Evolutionary conservation across 2,797 vertebrate species (phyloP).

Genomic region (Poeciliopsis infans): DNA sequence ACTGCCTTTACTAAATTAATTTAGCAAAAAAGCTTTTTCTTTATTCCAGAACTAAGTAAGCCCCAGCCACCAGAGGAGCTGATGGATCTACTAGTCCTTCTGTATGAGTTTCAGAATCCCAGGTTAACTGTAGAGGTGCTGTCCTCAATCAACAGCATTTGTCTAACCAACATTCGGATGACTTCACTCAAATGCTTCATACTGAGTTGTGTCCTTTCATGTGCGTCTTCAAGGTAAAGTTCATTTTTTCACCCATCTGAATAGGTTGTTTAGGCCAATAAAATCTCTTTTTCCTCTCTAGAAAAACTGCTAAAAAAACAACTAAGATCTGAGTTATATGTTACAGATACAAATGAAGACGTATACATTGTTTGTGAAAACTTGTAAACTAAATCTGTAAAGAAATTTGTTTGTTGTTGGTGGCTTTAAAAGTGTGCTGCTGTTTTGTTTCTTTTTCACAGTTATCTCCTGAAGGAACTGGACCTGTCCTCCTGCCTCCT

Average conservation of each 20-base stretch:
- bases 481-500: conserved; percentile 92
- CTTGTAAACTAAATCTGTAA: neutral
- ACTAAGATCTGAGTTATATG: neutral
- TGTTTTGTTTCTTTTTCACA: conserved; percentile 26
- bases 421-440: neutral
- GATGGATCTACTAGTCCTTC: conserved; percentile 93
- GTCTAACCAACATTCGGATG: conserved; percentile 88
- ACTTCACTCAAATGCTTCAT: conserved; percentile 92
- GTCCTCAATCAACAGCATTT: conserved; percentile 83
- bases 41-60: conserved; percentile 74
- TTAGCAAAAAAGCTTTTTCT: neutral
- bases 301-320: neutral
- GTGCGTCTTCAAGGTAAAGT: conserved; percentile 76
- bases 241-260: neutral
- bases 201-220: conserved; percentile 87
- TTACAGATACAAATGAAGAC: neutral
- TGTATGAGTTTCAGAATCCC: conserved; percentile 97
- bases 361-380: neutral
- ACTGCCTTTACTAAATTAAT: too few species aligned
- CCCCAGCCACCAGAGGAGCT: conserved; percentile 89
- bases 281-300: neutral
- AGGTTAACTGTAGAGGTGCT: conserved; percentile 89
- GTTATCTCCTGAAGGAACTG: conserved; percentile 84
- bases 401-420: neutral
- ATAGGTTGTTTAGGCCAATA: neutral